Evolutionary conservation across 2,113 vertebrate genomes (phyloP), one percentile per base, ranked within the genome.

Genomic region (Ictidomys tridecemlineatus): DNA sequence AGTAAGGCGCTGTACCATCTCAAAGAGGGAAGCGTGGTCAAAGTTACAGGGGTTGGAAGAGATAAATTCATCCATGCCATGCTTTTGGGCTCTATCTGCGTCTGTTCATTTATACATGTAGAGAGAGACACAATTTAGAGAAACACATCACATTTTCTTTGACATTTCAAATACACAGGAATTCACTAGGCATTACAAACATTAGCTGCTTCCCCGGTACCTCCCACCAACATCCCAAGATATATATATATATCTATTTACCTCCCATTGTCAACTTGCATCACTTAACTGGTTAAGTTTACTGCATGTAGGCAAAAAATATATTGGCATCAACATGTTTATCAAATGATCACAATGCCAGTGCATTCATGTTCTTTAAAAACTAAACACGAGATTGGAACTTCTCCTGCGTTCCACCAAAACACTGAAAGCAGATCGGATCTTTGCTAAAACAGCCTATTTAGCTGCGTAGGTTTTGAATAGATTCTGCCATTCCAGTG

Each of bases 31-130:
- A 98, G 99, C 98, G 96, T 99, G 99, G 99, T 99, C 99, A 98
- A 99, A 99, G 99, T 99, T 99, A 99, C 99, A 99, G 96, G 99
- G 99, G 98, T 99, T 99, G 96, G 99, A 99, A 94, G 99, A 99
- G 98, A 99, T 99, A 98, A 99, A 99, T 99, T 99, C 99, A 97
- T 99, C 99, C 99, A 99, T 99, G 98, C 99, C 99, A 97, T 99
- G 99, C 97, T 99, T 99, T 99, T 99, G 99, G 96, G 99, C 99
- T 98, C 99, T 99, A 98, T 99, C 99, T 98, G 99, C 99, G 98
- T 99, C 99, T 99, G 99, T 99, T 99, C 99, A 97, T 99, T 99
- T 99, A 99, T 98, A 99, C 99, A 99, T 99, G 99, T 99, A 99
- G 99, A 99, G 98, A 99, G 99, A 99, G 99, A 99, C 98, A 99